These are phyloP conservation scores for Drosophila nannoptera DNA, from an alignment of 1,140 invertebrate species.

Conservation along the genomic window DNA sequence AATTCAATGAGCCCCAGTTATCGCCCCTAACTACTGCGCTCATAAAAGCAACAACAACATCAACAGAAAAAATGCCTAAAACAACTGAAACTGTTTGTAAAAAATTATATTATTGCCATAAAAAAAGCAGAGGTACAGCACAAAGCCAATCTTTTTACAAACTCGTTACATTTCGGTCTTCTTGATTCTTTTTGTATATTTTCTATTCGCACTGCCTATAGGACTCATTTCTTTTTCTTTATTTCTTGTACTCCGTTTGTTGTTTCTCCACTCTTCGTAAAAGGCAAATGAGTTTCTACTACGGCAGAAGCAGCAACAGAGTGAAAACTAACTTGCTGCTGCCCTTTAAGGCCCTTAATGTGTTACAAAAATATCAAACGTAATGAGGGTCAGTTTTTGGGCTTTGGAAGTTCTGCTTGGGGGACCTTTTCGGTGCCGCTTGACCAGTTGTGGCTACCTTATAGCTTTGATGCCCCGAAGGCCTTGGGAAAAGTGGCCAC, in stretches of 20 bases:
- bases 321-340: conserved; percentile 65
- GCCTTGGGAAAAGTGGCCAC: conserved; percentile 36
- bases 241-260: conserved; percentile 42
- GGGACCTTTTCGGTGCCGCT: conserved; percentile 30
- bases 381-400: conserved; percentile 73
- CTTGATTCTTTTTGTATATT: conserved; percentile 16
- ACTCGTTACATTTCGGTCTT: conserved; percentile 25
- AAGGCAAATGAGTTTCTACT: conserved; percentile 61
- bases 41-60: conserved; percentile 17
- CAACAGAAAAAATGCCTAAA: conserved; percentile 2
- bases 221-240: conserved; percentile 56
- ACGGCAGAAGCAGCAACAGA: conserved; percentile 34
- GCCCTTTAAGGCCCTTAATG: conserved; percentile 34
- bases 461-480: conserved; percentile 25
- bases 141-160: conserved; percentile 42
- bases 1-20: conserved; percentile 45
- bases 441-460: conserved; percentile 34
- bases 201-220: conserved; percentile 36
- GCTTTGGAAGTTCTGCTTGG: conserved; percentile 33
- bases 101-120: conserved; percentile 67
- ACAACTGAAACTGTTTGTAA: conserved; percentile 47
- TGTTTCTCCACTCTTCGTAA: conserved; percentile 39
- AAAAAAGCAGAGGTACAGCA: conserved; percentile 21
- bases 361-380: conserved; percentile 68
- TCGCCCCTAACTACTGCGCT: conserved; percentile 33